Percentiles rank a stretch among this genome's conserved stretches.
These are phyloP conservation scores for Allacma fusca DNA, from an alignment of 2,888 invertebrate genomes.

Conservation along the genomic window DNA sequence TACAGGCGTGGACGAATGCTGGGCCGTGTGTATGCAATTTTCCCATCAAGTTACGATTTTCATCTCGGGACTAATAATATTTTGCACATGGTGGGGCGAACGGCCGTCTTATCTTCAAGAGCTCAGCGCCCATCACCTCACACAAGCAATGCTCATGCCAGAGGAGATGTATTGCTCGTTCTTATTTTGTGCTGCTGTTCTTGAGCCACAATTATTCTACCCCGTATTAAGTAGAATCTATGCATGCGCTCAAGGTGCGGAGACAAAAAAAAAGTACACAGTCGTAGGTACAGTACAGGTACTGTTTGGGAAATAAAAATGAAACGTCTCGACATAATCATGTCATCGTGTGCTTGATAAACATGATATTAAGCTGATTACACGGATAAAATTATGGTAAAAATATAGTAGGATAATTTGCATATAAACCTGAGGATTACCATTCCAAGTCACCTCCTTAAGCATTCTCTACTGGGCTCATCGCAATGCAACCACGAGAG, in stretches of 20 bases:
- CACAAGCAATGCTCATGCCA: too few species aligned
- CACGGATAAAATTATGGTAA: neutral
- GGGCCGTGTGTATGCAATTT: constrained; percentile 25
- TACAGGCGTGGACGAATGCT: constrained; percentile 13
- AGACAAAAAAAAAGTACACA: too few species aligned
- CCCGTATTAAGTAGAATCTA: too few species aligned
- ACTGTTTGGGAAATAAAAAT: neutral
- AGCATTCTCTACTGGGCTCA: neutral
- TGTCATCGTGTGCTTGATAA: neutral
- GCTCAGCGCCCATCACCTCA: too few species aligned
- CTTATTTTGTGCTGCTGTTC: neutral
- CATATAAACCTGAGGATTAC: neutral
- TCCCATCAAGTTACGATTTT: constrained; percentile 24
- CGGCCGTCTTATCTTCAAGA: too few species aligned
- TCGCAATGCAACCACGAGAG: neutral
- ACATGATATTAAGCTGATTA: constrained; percentile 8
- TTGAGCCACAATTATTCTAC: neutral
- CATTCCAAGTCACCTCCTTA: neutral
- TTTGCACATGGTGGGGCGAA: too few species aligned
- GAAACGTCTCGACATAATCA: neutral
- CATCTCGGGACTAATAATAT: neutral
- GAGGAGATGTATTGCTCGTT: too few species aligned
- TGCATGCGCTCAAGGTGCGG: too few species aligned
- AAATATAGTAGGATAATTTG: neutral
- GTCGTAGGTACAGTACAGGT: too few species aligned